These are phyloP conservation scores for Atherinomorus stipes DNA, from an alignment of 2,113 vertebrate genomes.

Conservation along the genomic window DNA sequence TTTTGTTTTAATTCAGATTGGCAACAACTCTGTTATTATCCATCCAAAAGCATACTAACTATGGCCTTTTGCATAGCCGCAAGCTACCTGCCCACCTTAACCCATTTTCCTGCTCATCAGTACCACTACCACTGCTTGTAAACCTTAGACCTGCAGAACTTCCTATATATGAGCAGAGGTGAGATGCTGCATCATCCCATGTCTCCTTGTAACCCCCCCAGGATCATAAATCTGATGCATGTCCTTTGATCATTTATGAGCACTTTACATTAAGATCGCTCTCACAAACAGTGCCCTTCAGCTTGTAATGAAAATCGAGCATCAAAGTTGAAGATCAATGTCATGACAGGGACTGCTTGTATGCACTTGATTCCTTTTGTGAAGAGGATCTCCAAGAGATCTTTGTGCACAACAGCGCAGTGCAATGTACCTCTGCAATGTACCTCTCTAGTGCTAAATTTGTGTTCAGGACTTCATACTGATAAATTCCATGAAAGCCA, in stretches of 20 bases:
- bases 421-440: background rate
- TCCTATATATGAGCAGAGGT: slow-evolving; percentile 37
- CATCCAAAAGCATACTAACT: slow-evolving; percentile 15
- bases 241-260: slow-evolving; percentile 73
- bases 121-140: slow-evolving; percentile 30
- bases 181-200: slow-evolving; percentile 62
- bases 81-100: background rate
- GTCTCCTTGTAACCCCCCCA: slow-evolving; percentile 68
- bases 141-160: slow-evolving; percentile 39
- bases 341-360: slow-evolving; percentile 49
- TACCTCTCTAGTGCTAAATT: background rate
- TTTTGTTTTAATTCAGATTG: slow-evolving; percentile 47
- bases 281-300: slow-evolving; percentile 79
- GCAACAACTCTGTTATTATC: slow-evolving; percentile 5
- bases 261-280: slow-evolving; percentile 78
- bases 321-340: slow-evolving; percentile 70
- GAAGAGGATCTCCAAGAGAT: slow-evolving; percentile 20
- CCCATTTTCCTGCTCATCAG: slow-evolving; percentile 31
- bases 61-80: slow-evolving; percentile 25
- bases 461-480: background rate
- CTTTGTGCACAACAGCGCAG: background rate
- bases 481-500: slow-evolving; percentile 1
- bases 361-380: slow-evolving; percentile 33
- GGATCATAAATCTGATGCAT: slow-evolving; percentile 72
- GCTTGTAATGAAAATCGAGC: slow-evolving; percentile 71